Evolutionary conservation across 1,140 invertebrate species (phyloP), one percentile per base, ranked within the genome.

Genomic region (Cataglyphis hispanica): DNA sequence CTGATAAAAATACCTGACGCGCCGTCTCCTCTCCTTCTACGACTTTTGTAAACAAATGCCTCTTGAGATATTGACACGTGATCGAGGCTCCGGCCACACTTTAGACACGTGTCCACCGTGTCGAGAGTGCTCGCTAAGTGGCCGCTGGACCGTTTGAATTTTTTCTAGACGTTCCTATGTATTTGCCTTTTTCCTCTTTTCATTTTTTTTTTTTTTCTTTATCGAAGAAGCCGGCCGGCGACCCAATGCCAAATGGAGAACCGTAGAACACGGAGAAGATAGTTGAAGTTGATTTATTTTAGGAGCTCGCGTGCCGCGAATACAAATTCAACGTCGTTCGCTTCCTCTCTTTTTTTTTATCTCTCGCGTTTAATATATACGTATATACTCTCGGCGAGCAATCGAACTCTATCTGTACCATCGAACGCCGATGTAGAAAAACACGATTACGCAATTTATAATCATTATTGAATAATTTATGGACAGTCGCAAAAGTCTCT

Each of bases 41-140:
- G 78, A 87, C 89, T 91, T 90, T 81, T 61, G 89, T 90, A 87
- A 91, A 91, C 86, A 92, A 90, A 88, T 78, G 86, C 87, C 83
- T 85, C 88, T 87, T 69, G 85, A 85, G 70, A 78, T 92, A 92
- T 92, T 92, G 90, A 92, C 91, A 92, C 91, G 91, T 91, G 89
- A 81, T 89, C 83, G 37, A 83, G 78, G 63, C 81, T 84, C 77
- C 58, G 81, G 87, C 84, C 87, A 87, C 87, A 87, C 90, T 91
- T 91, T 92, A 86, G 88, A 91, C 89, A 91, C 91, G 89, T 92
- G 92, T 91, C 91, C 87, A 85, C 85, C 72, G 60, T 84, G 78
- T 83, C 83, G 86, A 81, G 84, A 87, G 87, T 86, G 87, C 78
- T 88, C 89, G 90, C 89, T 92, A 92, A 92, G 91, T 92, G 88